phyloP scores from a whole-genome alignment of 2,113 vertebrate genomes.

The Suricata suricatta region DNA sequence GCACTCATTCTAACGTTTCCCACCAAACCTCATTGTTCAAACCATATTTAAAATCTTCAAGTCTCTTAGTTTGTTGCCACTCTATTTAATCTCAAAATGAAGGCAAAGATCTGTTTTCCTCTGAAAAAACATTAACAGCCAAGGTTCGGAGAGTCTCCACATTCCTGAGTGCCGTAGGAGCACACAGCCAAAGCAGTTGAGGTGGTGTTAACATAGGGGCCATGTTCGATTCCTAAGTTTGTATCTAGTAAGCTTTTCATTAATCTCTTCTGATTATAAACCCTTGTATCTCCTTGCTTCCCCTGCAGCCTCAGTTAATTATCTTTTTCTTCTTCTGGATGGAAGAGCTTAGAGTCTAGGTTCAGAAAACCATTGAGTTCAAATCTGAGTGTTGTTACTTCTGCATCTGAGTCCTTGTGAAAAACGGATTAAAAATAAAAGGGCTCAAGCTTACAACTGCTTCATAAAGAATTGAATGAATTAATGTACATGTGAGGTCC shows the following conservation, averaged over 20 bases:
- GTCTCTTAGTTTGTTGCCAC: background rate
- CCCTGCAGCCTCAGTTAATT: background rate
- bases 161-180: rapidly evolving
- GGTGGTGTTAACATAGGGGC: background rate
- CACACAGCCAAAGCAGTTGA: background rate
- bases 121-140: background rate
- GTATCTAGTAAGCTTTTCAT: background rate
- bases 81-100: background rate
- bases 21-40: background rate
- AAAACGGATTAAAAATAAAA: background rate
- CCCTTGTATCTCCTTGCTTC: background rate
- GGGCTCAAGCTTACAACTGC: background rate
- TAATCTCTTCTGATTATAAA: background rate
- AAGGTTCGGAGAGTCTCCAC: background rate
- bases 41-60: background rate
- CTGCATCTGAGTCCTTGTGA: background rate
- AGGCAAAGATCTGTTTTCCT: background rate
- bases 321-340: background rate
- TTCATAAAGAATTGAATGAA: background rate
- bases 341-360: background rate
- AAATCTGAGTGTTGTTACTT: background rate
- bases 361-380: background rate
- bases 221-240: background rate
- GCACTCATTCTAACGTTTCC: background rate
- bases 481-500: background rate